Evolutionary conservation across 2,113 vertebrate species (phyloP).

Genomic region (Chloebia gouldiae): DNA sequence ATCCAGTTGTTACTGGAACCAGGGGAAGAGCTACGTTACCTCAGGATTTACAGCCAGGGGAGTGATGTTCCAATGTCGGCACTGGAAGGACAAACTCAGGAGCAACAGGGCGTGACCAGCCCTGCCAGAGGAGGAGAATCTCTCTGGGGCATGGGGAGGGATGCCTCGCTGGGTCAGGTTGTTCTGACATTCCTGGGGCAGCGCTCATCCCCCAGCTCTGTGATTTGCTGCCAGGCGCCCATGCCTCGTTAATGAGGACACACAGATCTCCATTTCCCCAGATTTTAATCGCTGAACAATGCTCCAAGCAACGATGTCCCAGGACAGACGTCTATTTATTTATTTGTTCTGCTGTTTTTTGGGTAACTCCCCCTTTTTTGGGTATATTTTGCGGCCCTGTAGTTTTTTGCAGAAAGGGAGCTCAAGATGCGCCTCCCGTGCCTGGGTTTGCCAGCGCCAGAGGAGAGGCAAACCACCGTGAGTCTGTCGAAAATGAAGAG

Average conservation of each 20-base stretch:
- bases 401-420: neutral
- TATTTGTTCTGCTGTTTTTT: neutral
- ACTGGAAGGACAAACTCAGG: accelerated
- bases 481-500: neutral
- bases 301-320: neutral
- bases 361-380: neutral
- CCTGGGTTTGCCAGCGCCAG: neutral
- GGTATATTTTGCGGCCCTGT: neutral
- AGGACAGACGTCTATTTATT: neutral
- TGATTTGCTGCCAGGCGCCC: neutral
- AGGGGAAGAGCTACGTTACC: neutral
- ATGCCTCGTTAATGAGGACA: neutral
- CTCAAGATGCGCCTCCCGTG: accelerated
- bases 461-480: neutral
- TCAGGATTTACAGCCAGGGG: accelerated
- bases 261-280: neutral
- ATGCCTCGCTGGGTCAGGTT: neutral
- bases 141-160: neutral
- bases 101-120: neutral
- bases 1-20: neutral
- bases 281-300: accelerated
- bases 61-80: accelerated
- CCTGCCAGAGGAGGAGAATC: accelerated
- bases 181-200: neutral
- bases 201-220: neutral